Evolutionary conservation across 2,113 vertebrate genomes (phyloP).

Genomic region (Holacanthus passer): DNA sequence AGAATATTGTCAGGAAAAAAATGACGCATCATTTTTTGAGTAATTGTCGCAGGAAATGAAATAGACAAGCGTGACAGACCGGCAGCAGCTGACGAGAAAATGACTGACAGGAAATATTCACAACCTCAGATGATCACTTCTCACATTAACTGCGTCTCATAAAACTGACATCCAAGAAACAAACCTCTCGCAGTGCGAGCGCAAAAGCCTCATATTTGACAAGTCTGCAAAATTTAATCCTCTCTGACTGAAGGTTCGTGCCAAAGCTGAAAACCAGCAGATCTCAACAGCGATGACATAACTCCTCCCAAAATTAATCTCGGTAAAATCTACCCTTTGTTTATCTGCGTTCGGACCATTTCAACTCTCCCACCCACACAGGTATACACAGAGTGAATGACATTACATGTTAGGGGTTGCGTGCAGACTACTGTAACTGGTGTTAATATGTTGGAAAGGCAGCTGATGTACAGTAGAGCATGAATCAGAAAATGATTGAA

Average conservation of each 20-base stretch:
- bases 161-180: neutral
- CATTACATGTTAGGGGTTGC: constrained; percentile 6
- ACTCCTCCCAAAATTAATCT: constrained; percentile 62
- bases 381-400: constrained; percentile 2
- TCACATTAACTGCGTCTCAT: constrained; percentile 16
- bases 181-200: constrained; percentile 1
- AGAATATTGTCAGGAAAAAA: neutral
- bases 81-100: neutral
- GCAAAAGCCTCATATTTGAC: constrained; percentile 33
- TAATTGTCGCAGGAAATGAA: neutral
- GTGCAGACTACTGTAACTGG: neutral
- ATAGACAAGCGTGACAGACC: neutral
- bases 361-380: constrained; percentile 23
- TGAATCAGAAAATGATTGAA: neutral
- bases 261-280: constrained; percentile 44
- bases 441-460: neutral
- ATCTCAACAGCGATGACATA: constrained; percentile 63
- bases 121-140: neutral
- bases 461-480: neutral
- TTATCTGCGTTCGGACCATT: constrained; percentile 19
- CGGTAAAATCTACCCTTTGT: constrained; percentile 58
- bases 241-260: constrained; percentile 18
- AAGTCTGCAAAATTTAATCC: constrained; percentile 59
- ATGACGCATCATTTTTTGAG: neutral
- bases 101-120: neutral